phyloP scores from a whole-genome alignment of 2,888 invertebrate species.

The Troglohyphantes excavatus region DNA sequence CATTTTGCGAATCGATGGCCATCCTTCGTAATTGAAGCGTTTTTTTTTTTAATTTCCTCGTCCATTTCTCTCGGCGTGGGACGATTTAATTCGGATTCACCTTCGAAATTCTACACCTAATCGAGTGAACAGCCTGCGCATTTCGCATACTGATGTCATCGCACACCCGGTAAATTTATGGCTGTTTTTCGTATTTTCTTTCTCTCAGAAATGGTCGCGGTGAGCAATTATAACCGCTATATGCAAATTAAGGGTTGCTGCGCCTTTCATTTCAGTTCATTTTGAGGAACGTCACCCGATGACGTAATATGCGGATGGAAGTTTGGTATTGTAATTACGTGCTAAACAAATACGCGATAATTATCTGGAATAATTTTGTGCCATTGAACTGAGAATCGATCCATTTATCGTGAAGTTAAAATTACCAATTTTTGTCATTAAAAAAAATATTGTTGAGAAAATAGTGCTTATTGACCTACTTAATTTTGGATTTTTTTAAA shows the following conservation, averaged over 20 bases:
- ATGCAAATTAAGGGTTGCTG: constrained; percentile 4
- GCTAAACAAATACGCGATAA: not conserved
- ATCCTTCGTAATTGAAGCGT: not conserved
- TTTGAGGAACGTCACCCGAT: not conserved
- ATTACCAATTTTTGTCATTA: no score
- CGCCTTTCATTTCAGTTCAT: not conserved
- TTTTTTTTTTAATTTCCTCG: not conserved
- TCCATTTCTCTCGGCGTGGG: constrained; percentile 33
- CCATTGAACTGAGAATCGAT: no score
- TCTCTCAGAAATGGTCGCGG: not conserved
- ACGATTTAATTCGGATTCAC: constrained; percentile 52
- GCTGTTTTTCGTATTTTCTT: not conserved
- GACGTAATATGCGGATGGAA: not conserved
- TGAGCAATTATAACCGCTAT: constrained; percentile 1
- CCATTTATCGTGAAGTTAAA: no score
- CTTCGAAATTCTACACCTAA: constrained; percentile 50
- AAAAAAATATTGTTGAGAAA: no score
- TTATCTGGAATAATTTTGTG: no score
- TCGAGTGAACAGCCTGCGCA: not conserved
- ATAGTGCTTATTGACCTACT: no score
- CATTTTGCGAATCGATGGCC: not conserved
- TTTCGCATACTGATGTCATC: constrained; percentile 34
- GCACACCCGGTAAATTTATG: not conserved
- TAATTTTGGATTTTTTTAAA: no score
- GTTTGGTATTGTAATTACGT: not conserved